phyloP scores from a whole-genome alignment of 1,140 invertebrate genomes.

The Brachionus paranguensis region DNA sequence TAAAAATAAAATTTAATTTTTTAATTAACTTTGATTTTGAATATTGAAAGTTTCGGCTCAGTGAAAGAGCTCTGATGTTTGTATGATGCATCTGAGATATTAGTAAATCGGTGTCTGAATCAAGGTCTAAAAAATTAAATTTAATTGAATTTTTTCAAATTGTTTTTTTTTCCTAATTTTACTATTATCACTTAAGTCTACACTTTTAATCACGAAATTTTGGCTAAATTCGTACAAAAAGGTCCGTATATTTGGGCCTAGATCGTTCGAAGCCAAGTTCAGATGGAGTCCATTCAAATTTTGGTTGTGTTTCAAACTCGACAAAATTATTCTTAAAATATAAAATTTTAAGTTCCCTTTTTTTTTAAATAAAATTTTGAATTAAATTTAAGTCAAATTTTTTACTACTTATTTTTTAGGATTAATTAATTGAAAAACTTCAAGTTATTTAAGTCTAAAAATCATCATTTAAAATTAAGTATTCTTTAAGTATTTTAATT shows the following conservation, averaged over 20 bases:
- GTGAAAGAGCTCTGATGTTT: neutral
- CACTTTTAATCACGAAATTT: neutral
- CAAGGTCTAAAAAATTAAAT: neutral
- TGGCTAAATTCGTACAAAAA: conserved; percentile 13
- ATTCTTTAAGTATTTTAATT: no score
- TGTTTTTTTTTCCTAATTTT: neutral
- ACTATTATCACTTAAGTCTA: conserved; percentile 38
- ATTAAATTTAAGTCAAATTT: no score
- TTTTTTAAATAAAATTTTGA: neutral
- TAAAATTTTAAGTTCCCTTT: no score
- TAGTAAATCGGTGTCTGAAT: neutral
- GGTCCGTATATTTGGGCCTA: neutral
- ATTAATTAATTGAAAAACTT: no score
- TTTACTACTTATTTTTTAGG: no score
- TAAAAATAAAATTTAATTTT: neutral
- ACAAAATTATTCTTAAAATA: neutral
- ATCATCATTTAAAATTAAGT: no score
- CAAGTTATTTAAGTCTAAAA: no score
- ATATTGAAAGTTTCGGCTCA: conserved; percentile 17
- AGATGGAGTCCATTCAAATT: neutral
- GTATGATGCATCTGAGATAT: neutral
- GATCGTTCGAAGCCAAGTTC: conserved; percentile 22
- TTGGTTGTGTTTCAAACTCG: conserved; percentile 6
- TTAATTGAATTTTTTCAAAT: neutral
- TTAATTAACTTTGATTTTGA: conserved; percentile 22